A percentile compares a stretch with the other conserved stretches of the same genome.
phyloP scores from a whole-genome alignment of 2,888 invertebrate genomes.

The Pseudoips prasinana region DNA sequence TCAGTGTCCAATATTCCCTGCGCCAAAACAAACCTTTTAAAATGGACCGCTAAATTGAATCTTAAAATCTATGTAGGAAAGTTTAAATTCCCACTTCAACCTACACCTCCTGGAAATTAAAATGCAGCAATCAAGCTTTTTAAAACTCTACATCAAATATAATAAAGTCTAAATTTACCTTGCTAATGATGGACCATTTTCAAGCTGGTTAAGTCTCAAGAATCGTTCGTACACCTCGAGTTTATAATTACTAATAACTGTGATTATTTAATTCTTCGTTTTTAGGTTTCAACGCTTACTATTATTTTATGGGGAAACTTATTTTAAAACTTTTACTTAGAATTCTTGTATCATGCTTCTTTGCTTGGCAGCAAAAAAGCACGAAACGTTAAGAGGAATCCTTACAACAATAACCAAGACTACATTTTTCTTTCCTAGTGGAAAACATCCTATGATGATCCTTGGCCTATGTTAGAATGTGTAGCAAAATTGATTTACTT shows the following conservation, averaged over 20 bases:
- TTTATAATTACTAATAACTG: conserved; percentile 64
- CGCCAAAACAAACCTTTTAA: conserved; percentile 20
- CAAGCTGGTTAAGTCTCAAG: conserved; percentile 55
- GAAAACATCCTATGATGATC: too few relatives aligned
- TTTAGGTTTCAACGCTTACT: too few relatives aligned
- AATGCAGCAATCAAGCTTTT: conserved; percentile 37
- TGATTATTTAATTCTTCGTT: conserved; percentile 53
- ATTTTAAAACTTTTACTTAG: too few relatives aligned
- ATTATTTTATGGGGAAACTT: too few relatives aligned
- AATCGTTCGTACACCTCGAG: conserved; percentile 56
- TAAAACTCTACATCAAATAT: conserved; percentile 41
- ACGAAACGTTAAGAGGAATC: too few relatives aligned
- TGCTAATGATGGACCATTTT: conserved; percentile 40
- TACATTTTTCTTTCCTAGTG: too few relatives aligned
- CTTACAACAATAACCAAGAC: too few relatives aligned
- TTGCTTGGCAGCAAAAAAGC: too few relatives aligned
- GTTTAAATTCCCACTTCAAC: conserved; percentile 42
- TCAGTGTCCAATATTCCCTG: conserved; percentile 48
- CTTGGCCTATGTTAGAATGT: too few relatives aligned
- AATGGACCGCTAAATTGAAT: conserved; percentile 43
- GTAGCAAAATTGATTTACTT: too few relatives aligned
- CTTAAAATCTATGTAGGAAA: conserved; percentile 44
- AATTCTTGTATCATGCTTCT: too few relatives aligned
- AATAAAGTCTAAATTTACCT: conserved; percentile 38
- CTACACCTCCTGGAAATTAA: conserved; percentile 40